Percentiles rank a stretch among this genome's conserved stretches.
Evolutionary conservation across 2,113 vertebrate species (phyloP).

Genomic region (Bambusicola thoracicus): DNA sequence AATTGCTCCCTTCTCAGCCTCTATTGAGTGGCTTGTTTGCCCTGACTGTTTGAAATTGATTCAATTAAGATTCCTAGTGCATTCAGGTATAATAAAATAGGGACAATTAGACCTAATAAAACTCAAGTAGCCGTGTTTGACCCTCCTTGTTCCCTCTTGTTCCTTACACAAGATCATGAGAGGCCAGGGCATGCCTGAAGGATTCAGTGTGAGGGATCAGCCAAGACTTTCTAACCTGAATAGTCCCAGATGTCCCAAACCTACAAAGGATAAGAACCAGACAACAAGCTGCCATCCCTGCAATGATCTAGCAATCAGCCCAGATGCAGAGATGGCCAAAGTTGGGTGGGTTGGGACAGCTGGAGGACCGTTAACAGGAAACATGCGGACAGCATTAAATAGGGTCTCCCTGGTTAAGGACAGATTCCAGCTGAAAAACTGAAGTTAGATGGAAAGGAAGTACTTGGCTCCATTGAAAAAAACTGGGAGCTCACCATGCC

Average conservation of each 20-base stretch:
- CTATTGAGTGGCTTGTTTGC: not conserved
- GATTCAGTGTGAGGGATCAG: not conserved
- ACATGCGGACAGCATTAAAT: not conserved
- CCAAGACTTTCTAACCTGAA: not conserved
- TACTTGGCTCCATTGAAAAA: not conserved
- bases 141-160: not conserved
- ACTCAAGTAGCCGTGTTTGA: not conserved
- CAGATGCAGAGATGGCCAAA: not conserved
- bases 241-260: not conserved
- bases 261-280: not conserved
- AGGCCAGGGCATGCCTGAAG: not conserved
- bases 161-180: not conserved
- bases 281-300: not conserved
- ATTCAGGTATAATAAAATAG: not conserved
- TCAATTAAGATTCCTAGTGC: constrained; percentile 30
- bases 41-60: not conserved
- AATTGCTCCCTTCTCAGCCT: not conserved
- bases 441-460: not conserved
- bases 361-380: not conserved
- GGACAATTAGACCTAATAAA: constrained; percentile 34
- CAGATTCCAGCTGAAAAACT: not conserved
- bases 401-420: not conserved
- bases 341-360: not conserved
- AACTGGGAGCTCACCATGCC: not conserved
- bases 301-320: not conserved